Base-by-base conservation (phyloP, 2,888 invertebrate species). In the Prostheceraeus crozeri region DNA sequence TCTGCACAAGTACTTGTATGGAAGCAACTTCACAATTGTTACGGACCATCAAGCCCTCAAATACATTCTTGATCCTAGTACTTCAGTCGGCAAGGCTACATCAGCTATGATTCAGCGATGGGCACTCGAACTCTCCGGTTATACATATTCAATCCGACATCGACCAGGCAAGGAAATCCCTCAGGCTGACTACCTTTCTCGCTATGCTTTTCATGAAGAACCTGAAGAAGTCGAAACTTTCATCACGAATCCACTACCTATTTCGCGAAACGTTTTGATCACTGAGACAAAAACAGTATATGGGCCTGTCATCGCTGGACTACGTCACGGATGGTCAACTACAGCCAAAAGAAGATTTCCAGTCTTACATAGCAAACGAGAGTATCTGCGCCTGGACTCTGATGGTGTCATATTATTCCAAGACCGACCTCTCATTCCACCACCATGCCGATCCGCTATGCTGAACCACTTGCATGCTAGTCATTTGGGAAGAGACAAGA, bases 281-380 rank as follows among this genome's bases (percentile, higher is more conserved):
- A 6, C 14, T 6, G 23, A 48, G 19, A 48, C 48, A 48, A 48
- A 48, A 48, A 48, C 23, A 16, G 14, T 48, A 6, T 48, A 28
- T 48, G 48, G 48, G 27, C 28, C 48, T 28, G 23, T 48, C 28
- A 25, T 48, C 27, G 3, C 48, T 28, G 48, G 48, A 4, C 3
- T 48, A 25, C 23, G 28, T 25, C 48, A 48, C 11, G 48, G 48
- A 48, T 48, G 48, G 48, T 48, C 48, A 48, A 48, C 23, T 48
- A 48, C 23, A 48, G 48, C 48, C 48, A 40, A 40, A 48, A 25
- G 28, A 48, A 48, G 48, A 28, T 19, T 48, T 48, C 28, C 48
- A 28, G n/a, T n/a, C n/a, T n/a, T n/a, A n/a, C n/a, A n/a, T n/a
- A n/a, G n/a, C n/a, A n/a, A n/a, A n/a, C n/a, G n/a, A n/a, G n/a